phyloP scores from a whole-genome alignment of 2,113 vertebrate species.

The Amblyopsis rosae region DNA sequence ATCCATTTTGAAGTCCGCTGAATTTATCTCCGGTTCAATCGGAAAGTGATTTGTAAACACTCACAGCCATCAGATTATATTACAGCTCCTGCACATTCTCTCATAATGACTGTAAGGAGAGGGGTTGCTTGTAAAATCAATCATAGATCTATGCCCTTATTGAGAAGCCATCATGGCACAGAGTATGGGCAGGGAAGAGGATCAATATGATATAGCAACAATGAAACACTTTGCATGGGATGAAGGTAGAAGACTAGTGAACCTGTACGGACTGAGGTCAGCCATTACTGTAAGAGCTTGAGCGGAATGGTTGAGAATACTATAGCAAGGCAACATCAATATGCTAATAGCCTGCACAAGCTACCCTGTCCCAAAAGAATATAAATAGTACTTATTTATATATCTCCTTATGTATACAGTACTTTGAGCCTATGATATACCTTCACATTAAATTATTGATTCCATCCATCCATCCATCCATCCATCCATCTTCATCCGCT shows the following conservation, averaged over 20 bases:
- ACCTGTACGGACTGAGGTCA: slow-evolving; percentile 9
- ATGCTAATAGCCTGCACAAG: too few relatives aligned
- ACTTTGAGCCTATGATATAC: too few relatives aligned
- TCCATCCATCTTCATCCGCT: too few relatives aligned
- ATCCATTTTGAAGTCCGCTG: slow-evolving; percentile 35
- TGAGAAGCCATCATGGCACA: slow-evolving; percentile 62
- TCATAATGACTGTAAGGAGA: slow-evolving; percentile 72
- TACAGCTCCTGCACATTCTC: slow-evolving; percentile 65
- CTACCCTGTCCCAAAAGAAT: too few relatives aligned
- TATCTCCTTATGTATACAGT: too few relatives aligned
- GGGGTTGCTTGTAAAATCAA: slow-evolving; percentile 66
- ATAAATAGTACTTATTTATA: too few relatives aligned
- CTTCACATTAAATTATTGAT: too few relatives aligned
- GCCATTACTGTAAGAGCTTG: slow-evolving; percentile 13
- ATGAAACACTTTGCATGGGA: slow-evolving; percentile 42
- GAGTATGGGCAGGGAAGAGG: slow-evolving; percentile 34
- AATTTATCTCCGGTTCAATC: slow-evolving; percentile 63
- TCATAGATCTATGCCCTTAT: slow-evolving; percentile 73
- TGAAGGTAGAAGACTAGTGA: slow-evolving; percentile 31
- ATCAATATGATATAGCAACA: slow-evolving; percentile 63
- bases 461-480: too few relatives aligned
- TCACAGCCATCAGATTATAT: slow-evolving; percentile 70
- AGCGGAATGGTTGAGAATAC: slow-evolving; percentile 10
- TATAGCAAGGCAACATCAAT: too few relatives aligned
- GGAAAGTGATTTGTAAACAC: slow-evolving; percentile 77